Percentiles rank a stretch among this genome's conserved stretches.
These are phyloP conservation scores for Sesamia nonagrioides DNA, from an alignment of 1,140 invertebrate species.

Conservation along the genomic window DNA sequence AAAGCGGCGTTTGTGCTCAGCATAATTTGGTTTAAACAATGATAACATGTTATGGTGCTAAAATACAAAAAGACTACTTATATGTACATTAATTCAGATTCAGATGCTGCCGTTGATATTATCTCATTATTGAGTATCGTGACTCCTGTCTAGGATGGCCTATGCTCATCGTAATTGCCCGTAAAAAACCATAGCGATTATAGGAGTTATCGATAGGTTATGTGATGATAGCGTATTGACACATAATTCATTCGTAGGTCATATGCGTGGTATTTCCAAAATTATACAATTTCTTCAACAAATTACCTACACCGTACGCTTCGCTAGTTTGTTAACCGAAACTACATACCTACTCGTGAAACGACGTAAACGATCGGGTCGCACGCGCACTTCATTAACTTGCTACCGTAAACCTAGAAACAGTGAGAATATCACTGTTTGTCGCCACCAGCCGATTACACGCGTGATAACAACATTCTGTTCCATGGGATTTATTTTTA, in stretches of 20 bases:
- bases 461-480: conserved; percentile 41
- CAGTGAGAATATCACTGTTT: conserved; percentile 42
- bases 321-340: conserved; percentile 4
- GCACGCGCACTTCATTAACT: conserved; percentile 42
- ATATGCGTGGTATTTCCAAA: not conserved
- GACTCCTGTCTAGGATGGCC: not conserved
- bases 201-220: not conserved
- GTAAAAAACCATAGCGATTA: not conserved
- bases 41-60: no score
- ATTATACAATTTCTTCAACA: not conserved
- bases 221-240: not conserved
- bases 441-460: conserved; percentile 26
- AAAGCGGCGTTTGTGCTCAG: no score
- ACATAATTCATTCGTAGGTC: not conserved
- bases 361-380: conserved; percentile 35
- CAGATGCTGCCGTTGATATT: not conserved
- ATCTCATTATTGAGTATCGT: not conserved
- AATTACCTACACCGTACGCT: not conserved
- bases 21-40: no score
- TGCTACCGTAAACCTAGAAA: conserved; percentile 52
- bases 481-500: conserved; percentile 36
- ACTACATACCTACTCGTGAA: conserved; percentile 37
- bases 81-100: no score
- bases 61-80: no score
- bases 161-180: not conserved